Conservation (phyloP, 30 jellyfish, hydroid and myxozoan genomes). For the Hydra vulgaris region DNA sequence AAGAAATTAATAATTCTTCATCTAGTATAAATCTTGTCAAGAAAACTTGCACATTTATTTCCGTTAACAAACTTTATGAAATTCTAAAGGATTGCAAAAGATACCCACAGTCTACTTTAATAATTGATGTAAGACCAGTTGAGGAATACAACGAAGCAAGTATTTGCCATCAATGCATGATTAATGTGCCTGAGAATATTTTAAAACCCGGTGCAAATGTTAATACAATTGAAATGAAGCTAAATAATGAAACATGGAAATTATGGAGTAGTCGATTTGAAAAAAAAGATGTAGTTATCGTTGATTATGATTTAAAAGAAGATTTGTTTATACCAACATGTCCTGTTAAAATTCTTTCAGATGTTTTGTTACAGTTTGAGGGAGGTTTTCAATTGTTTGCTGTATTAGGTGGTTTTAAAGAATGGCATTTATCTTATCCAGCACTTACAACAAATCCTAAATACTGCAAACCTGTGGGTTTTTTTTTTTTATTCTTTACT, state of each 20-base stretch:
- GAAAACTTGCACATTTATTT: not conserved
- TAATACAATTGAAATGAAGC: conserved; percentile 70
- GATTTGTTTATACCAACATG: conserved; percentile 26
- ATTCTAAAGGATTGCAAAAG: conserved; percentile 26
- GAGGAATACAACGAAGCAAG: conserved; percentile 51
- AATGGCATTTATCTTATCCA: conserved; percentile 77
- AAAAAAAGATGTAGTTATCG: conserved; percentile 40
- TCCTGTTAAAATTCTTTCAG: conserved; percentile 52
- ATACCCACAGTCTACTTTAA: conserved; percentile 38
- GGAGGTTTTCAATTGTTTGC: conserved; percentile 31
- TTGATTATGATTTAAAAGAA: conserved; percentile 51
- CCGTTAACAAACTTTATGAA: conserved; percentile 42
- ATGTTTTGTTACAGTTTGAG: conserved; percentile 38
- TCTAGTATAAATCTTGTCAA: not conserved
- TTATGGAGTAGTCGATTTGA: conserved; percentile 53
- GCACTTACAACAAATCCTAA: conserved; percentile 73
- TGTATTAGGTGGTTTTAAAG: conserved; percentile 63
- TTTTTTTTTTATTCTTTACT: not conserved
- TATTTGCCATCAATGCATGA: conserved; percentile 33
- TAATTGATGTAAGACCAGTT: conserved; percentile 69
- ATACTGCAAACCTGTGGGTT: conserved; percentile 46
- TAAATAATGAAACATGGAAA: conserved; percentile 57
- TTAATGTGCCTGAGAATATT: conserved; percentile 56
- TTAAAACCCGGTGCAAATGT: conserved; percentile 66
- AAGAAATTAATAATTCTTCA: not conserved